Conservation (phyloP, 2,888 invertebrate species). For the Ormyrus labotus region DNA sequence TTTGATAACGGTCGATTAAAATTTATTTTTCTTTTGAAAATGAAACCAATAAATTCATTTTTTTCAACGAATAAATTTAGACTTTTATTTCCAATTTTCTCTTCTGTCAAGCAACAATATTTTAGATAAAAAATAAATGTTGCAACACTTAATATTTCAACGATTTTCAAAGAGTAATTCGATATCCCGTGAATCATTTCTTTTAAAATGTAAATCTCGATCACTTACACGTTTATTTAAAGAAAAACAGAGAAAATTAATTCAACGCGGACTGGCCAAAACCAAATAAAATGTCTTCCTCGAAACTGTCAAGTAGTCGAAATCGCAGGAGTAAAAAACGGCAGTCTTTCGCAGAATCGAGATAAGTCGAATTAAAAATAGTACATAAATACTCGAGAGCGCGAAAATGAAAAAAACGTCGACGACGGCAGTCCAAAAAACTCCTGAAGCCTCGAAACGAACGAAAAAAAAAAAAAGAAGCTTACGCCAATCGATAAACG, state of each 20-base stretch:
- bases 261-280: background rate
- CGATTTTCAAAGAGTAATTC: too few relatives aligned
- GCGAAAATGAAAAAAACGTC: background rate
- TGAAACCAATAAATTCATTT: too few relatives aligned
- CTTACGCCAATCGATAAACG: conserved; percentile 27
- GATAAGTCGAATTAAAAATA: conserved; percentile 36
- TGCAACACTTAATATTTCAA: too few relatives aligned
- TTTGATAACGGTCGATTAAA: background rate
- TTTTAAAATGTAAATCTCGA: too few relatives aligned
- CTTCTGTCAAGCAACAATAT: too few relatives aligned
- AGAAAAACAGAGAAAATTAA: too few relatives aligned
- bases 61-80: too few relatives aligned
- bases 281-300: background rate
- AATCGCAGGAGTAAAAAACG: background rate
- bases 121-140: too few relatives aligned
- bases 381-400: background rate
- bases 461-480: background rate
- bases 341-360: background rate
- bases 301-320: background rate
- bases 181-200: too few relatives aligned
- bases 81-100: too few relatives aligned
- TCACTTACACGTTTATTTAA: too few relatives aligned
- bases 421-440: conserved; percentile 10
- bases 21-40: background rate
- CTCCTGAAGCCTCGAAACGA: background rate